Evolutionary conservation across 2,888 invertebrate genomes (phyloP).

Genomic region (Eugnorisma glareosa): DNA sequence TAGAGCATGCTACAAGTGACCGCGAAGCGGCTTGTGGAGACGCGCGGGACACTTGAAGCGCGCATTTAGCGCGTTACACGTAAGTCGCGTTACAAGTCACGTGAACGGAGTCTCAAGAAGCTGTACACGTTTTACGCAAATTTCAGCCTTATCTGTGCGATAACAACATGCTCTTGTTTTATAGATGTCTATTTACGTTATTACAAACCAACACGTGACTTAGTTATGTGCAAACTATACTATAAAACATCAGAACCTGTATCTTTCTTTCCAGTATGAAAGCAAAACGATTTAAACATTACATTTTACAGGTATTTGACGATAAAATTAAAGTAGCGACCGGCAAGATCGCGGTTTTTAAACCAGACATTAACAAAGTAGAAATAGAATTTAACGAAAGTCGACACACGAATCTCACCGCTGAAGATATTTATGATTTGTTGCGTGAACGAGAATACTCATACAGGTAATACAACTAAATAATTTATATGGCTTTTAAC

Average conservation of each 20-base stretch:
- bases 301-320: slow-evolving; percentile 68
- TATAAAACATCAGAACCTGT: too few relatives aligned
- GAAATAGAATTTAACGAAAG: slow-evolving; percentile 14
- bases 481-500: neutral
- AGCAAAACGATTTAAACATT: neutral
- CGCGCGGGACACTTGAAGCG: too few relatives aligned
- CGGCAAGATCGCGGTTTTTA: slow-evolving; percentile 64
- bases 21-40: too few relatives aligned
- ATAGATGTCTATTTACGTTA: neutral
- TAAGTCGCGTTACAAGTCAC: too few relatives aligned
- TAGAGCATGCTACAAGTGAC: too few relatives aligned
- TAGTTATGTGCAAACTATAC: too few relatives aligned
- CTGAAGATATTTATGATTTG: slow-evolving; percentile 70
- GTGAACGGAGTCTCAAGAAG: neutral
- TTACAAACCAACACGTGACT: neutral
- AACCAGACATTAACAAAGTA: slow-evolving; percentile 1
- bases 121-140: too few relatives aligned
- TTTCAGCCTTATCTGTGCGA: too few relatives aligned
- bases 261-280: neutral
- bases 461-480: slow-evolving; percentile 65
- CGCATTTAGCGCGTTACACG: too few relatives aligned
- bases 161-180: neutral
- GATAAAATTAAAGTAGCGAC: slow-evolving; percentile 70
- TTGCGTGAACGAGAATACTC: slow-evolving; percentile 66
- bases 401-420: slow-evolving; percentile 58